phyloP scores from a whole-genome alignment of 2,888 invertebrate species.

The Periphyllus acericola region DNA sequence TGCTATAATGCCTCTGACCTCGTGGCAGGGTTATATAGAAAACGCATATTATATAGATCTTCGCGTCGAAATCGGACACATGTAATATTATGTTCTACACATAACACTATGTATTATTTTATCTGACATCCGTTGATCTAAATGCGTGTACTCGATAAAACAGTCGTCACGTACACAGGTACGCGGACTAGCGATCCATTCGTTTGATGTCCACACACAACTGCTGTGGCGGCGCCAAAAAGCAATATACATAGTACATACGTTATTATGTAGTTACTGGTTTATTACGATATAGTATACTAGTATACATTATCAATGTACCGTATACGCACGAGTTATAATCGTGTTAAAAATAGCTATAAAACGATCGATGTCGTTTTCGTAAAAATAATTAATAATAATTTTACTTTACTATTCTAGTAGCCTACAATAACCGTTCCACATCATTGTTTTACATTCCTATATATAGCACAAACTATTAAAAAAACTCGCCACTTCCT shows the following conservation, averaged over 20 bases:
- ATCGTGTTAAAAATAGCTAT: too few relatives aligned
- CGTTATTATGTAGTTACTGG: too few relatives aligned
- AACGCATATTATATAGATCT: background rate
- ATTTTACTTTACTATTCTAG: too few relatives aligned
- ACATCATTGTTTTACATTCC: too few relatives aligned
- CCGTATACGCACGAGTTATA: too few relatives aligned
- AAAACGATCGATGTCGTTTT: too few relatives aligned
- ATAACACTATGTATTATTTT: background rate
- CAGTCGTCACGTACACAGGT: background rate
- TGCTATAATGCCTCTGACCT: background rate
- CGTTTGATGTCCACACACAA: background rate
- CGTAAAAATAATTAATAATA: too few relatives aligned
- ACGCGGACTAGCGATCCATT: background rate
- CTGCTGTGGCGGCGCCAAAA: background rate
- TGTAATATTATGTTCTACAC: background rate
- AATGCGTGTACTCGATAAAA: background rate
- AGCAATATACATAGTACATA: background rate
- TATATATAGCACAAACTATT: too few relatives aligned
- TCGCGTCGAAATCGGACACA: constrained; percentile 24
- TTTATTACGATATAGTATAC: too few relatives aligned
- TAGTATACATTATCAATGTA: too few relatives aligned
- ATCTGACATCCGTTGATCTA: background rate
- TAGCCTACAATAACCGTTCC: too few relatives aligned
- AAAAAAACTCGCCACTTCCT: too few relatives aligned
- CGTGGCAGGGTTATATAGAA: background rate